Conservation (phyloP, 2,113 vertebrate genomes). For the Gorsachius goisagi region DNA sequence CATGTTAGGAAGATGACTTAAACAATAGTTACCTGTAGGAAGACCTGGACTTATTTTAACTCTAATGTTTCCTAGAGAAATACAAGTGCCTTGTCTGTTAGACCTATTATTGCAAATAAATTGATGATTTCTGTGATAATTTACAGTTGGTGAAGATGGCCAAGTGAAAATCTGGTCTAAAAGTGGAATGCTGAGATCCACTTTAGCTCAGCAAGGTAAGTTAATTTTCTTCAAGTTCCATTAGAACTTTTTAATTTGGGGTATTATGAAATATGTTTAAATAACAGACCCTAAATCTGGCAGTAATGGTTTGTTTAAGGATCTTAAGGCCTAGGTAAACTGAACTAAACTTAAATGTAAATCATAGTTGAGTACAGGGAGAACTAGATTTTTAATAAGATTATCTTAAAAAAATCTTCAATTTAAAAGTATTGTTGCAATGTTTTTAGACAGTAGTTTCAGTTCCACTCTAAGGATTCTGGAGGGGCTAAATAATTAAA, state of each 20-base stretch:
- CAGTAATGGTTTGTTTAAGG: background rate
- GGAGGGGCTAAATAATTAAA: background rate
- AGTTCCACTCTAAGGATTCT: background rate
- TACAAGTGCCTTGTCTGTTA: background rate
- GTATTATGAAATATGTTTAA: background rate
- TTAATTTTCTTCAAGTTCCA: background rate
- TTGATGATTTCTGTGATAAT: background rate
- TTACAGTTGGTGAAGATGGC: constrained; percentile 93
- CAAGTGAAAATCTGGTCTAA: constrained; percentile 99
- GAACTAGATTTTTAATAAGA: background rate
- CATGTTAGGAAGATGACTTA: background rate
- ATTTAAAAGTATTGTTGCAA: background rate
- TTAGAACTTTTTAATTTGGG: background rate
- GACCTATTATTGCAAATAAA: background rate
- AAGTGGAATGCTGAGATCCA: constrained; percentile 96
- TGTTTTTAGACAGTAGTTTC: background rate
- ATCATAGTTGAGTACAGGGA: background rate
- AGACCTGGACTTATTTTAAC: background rate
- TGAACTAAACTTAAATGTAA: background rate
- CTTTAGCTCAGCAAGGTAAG: constrained; percentile 91
- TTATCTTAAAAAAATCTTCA: background rate
- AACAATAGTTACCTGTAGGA: background rate
- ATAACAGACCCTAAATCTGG: background rate
- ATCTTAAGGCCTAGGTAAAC: background rate
- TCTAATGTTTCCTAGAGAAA: background rate